A percentile compares a stretch with the other conserved stretches of the same genome.
Conservation (phyloP, 2,797 vertebrate genomes). For the Hippopotamyrus pictus region DNA sequence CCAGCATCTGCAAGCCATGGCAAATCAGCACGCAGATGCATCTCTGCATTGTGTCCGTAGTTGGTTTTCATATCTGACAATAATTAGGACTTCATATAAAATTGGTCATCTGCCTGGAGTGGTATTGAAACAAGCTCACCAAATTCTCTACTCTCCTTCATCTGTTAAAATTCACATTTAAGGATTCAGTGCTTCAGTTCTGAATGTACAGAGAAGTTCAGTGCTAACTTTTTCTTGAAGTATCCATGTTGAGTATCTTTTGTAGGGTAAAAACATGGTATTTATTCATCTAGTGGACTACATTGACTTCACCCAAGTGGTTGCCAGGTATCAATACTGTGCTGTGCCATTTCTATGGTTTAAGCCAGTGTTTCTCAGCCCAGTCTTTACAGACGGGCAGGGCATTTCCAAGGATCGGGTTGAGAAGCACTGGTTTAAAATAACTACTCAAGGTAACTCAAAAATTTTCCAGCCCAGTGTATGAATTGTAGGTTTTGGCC, state of each 20-base stretch:
- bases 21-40: conserved; percentile 8
- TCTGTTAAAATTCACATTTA: not conserved
- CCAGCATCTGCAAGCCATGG: not conserved
- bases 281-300: not conserved
- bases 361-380: not conserved
- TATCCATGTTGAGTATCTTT: not conserved
- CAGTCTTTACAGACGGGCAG: not conserved
- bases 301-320: not conserved
- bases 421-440: not conserved
- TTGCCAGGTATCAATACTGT: not conserved
- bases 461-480: not conserved
- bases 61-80: not conserved
- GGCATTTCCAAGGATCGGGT: not conserved
- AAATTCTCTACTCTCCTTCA: not conserved
- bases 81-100: not conserved
- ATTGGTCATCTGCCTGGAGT: not conserved
- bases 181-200: not conserved
- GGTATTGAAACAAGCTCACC: not conserved
- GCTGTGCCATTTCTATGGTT: not conserved
- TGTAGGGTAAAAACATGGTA: not conserved
- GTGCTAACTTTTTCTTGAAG: not conserved
- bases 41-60: not conserved
- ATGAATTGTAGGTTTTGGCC: not conserved
- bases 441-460: not conserved
- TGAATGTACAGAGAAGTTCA: not conserved